Conservation (phyloP, 2,888 invertebrate species). For the Drosophila niveifrons region DNA sequence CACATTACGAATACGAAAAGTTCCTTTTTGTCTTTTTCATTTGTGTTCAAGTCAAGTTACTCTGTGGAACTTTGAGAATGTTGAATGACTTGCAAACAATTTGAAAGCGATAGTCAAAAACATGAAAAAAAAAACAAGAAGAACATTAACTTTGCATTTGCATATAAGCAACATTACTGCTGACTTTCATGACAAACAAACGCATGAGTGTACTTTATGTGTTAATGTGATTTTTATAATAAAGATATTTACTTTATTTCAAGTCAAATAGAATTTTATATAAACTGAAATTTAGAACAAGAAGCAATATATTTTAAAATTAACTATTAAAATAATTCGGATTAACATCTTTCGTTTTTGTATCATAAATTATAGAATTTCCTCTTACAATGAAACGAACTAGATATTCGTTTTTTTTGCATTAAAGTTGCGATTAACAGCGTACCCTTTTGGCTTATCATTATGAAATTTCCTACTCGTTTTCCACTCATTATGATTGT, state of each 20-base stretch:
- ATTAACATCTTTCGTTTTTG: no score
- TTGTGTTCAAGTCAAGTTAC: constrained; percentile 17
- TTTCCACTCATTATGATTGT: not conserved
- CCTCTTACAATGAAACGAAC: no score
- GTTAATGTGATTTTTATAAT: no score
- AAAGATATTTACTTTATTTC: no score
- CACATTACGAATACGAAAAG: constrained; percentile 38
- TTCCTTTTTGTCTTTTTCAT: constrained; percentile 36
- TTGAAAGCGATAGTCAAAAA: constrained; percentile 14
- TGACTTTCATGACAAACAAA: not conserved
- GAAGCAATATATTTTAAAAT: no score
- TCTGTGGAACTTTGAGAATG: constrained; percentile 17
- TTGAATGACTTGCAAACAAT: constrained; percentile 25
- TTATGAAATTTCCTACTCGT: not conserved
- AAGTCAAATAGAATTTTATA: no score
- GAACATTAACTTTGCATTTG: not conserved
- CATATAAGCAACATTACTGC: not conserved
- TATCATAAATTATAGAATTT: no score
- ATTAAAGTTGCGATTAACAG: not conserved
- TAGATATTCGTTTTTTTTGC: no score
- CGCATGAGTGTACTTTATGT: no score
- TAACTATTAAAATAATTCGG: no score
- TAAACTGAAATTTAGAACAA: no score
- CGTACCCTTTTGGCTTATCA: not conserved
- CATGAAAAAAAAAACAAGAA: constrained; percentile 5